phyloP scores from a whole-genome alignment of 2,797 vertebrate genomes.

The Nannoperca australis region DNA sequence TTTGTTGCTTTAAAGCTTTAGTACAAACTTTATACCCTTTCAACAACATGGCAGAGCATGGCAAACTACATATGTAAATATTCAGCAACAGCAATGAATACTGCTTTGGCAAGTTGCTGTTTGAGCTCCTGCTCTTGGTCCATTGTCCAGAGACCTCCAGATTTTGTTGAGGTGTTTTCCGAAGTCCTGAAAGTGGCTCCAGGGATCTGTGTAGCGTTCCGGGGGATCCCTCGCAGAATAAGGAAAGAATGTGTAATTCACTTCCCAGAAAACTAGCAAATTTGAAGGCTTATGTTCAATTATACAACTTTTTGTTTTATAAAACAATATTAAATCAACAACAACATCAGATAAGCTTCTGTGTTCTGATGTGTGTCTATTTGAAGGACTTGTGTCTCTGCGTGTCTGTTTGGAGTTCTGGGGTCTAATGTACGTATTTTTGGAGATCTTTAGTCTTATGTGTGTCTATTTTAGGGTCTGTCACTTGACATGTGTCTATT shows the following conservation, averaged over 20 bases:
- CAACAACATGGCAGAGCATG: neutral
- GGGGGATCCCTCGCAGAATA: neutral
- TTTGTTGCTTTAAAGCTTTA: neutral
- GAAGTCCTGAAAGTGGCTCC: neutral
- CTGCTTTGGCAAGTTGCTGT: neutral
- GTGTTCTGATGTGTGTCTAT: neutral
- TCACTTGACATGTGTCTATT: constrained; percentile 39
- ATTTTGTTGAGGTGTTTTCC: neutral
- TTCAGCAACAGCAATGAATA: neutral
- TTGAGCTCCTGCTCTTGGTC: neutral
- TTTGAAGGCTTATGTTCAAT: neutral
- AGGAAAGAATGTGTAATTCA: neutral
- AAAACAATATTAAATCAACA: neutral
- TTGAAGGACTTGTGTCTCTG: neutral
- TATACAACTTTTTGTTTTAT: neutral
- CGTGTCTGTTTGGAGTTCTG: constrained; percentile 1
- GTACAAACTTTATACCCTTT: neutral
- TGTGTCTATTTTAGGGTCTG: constrained; percentile 20
- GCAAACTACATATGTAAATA: neutral
- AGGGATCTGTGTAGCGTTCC: neutral
- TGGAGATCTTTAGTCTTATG: neutral
- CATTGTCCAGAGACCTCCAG: neutral
- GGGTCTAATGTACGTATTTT: constrained; percentile 1
- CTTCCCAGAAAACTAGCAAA: neutral
- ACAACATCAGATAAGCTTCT: neutral